phyloP scores from a whole-genome alignment of 2,797 vertebrate species.

The Rhodeus uyekii region DNA sequence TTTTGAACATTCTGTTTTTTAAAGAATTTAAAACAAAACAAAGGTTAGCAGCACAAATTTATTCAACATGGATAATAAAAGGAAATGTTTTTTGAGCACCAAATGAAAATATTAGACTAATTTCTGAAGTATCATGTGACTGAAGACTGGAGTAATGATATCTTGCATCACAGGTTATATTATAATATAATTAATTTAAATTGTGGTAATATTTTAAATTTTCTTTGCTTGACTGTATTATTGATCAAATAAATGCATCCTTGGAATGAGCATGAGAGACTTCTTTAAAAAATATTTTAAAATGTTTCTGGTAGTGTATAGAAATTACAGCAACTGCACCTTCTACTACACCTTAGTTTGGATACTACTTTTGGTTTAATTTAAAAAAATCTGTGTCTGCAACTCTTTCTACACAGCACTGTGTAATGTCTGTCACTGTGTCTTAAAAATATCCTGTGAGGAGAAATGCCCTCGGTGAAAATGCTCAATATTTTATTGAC shows the following conservation, averaged over 20 bases:
- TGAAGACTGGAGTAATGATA: not conserved
- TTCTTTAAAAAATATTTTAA: not conserved
- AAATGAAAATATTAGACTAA: not conserved
- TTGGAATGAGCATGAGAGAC: not conserved
- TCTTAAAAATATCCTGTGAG: not conserved
- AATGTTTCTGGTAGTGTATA: no score
- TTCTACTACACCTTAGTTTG: not conserved
- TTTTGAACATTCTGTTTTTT: not conserved
- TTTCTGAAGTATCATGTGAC: not conserved
- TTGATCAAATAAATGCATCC: not conserved
- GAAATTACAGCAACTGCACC: not conserved
- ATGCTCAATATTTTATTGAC: conserved; percentile 23
- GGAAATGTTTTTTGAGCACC: not conserved
- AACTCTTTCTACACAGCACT: not conserved
- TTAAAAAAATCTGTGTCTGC: no score
- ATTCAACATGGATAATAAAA: not conserved
- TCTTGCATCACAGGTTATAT: not conserved
- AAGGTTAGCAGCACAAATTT: not conserved
- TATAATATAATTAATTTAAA: not conserved
- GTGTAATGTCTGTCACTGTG: not conserved
- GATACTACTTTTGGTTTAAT: not conserved
- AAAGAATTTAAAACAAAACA: not conserved
- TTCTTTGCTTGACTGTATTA: not conserved
- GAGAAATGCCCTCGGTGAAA: conserved; percentile 1
- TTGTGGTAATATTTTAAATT: not conserved